Evolutionary conservation across 1,140 invertebrate species (phyloP), one percentile per base, ranked within the genome.

Genomic region (Neodiprion fabricii): DNA sequence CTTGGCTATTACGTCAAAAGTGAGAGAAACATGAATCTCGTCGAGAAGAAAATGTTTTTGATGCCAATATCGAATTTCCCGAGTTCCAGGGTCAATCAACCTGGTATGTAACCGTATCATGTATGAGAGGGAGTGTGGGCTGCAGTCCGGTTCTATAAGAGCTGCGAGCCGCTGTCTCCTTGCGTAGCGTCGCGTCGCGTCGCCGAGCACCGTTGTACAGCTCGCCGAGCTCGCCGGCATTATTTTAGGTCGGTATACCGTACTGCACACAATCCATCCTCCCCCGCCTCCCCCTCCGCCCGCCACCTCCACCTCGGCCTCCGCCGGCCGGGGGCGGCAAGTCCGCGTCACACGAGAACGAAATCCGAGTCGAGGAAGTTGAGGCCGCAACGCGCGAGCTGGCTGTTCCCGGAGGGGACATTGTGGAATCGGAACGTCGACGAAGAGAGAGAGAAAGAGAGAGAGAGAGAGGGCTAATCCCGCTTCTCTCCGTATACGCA

Each of bases 241-340:
- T 61, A 61, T 61, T 61, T 61, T 61, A 61, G 53, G 53, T 61
- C 53, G 53, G 53, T 40, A 17, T 61, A 61, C 53, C 53, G 53
- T 61, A 40, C 28, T 61, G 53, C 53, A 61, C 53, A 61, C 53
- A 61, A 61, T 61, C 53, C 53, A 61, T 61, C 53, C 53, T 61
- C 11, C 53, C 53, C 53, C 28, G 53, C n/a, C 53, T 61, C 9
- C 9, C n/a, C n/a, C 72, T 66, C 71, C 67, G 23, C 49, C 49
- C 61, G 50, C 67, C 67, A 72, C 69, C 72, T 69, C 75, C 71
- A 72, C 69, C 72, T 72, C 75, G 67, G 71, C 70, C 71, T 68
- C 71, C 71, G 72, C 72, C 23, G 50, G 72, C 72, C 48, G 67
- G 48, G 23, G 49, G 71, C 48, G 47, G 28, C 14, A 28, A 53